These are phyloP conservation scores for Tetraodon nigroviridis DNA, from an alignment of 2,113 vertebrate species.

Conservation along the genomic window DNA sequence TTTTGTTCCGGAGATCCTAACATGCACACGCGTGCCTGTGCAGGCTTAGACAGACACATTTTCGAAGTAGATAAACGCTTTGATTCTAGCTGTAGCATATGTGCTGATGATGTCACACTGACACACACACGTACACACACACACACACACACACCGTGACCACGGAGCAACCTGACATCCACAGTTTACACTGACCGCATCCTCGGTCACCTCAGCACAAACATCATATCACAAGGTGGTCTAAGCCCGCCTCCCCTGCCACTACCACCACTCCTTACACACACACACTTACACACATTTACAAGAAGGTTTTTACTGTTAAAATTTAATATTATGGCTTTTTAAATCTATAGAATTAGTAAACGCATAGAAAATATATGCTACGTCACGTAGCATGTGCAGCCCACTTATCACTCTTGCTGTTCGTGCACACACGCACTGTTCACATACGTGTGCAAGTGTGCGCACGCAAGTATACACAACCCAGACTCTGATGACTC, in stretches of 20 bases:
- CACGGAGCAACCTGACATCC: constrained; percentile 40
- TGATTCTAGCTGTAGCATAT: constrained; percentile 34
- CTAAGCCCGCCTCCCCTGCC: neutral
- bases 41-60: constrained; percentile 7
- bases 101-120: constrained; percentile 12
- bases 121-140: constrained; percentile 7
- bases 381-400: constrained; percentile 4
- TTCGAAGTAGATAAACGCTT: constrained; percentile 12
- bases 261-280: neutral
- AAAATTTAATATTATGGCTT: constrained; percentile 15
- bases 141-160: constrained; percentile 17
- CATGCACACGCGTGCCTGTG: constrained; percentile 9
- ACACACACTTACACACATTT: no score
- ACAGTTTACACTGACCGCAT: constrained; percentile 30
- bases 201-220: constrained; percentile 36
- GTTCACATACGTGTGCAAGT: constrained; percentile 23
- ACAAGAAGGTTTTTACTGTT: neutral
- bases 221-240: constrained; percentile 14
- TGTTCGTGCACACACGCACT: neutral
- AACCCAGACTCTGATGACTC: constrained; percentile 64
- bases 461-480: constrained; percentile 30
- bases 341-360: constrained; percentile 29
- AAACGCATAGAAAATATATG: constrained; percentile 24
- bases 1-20: constrained; percentile 58
- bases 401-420: constrained; percentile 15